A percentile compares a stretch with the other conserved stretches of the same genome.
Conservation (phyloP, 2,888 invertebrate species). For the Pristionchus maxplancki region DNA sequence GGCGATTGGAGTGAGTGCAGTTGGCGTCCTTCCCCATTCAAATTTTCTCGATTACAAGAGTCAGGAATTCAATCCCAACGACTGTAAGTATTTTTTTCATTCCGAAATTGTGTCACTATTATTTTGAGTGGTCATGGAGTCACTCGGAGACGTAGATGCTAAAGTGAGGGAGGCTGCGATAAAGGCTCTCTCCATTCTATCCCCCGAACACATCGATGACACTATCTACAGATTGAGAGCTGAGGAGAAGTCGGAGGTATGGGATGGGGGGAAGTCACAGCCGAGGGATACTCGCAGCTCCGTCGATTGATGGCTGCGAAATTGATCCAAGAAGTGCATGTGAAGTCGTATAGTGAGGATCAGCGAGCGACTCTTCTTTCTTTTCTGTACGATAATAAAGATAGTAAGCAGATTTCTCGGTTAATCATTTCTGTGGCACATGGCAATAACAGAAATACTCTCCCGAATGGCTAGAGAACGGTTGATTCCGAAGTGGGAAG, state of each 20-base stretch:
- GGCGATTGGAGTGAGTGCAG: conserved; percentile 13
- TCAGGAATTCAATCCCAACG: conserved; percentile 20
- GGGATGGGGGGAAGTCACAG: no score
- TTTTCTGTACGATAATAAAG: conserved; percentile 11
- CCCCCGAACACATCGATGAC: not conserved
- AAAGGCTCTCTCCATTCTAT: conserved; percentile 20
- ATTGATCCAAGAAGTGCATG: conserved; percentile 35
- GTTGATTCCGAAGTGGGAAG: conserved; percentile 32
- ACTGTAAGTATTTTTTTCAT: not conserved
- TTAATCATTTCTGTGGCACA: not conserved
- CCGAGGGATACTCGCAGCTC: not conserved
- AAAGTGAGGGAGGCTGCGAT: conserved; percentile 46
- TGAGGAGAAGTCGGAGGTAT: conserved; percentile 18
- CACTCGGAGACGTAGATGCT: conserved; percentile 35
- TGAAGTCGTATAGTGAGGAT: not conserved
- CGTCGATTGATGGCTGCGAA: conserved; percentile 44
- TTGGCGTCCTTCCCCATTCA: conserved; percentile 13
- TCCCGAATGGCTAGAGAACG: conserved; percentile 15
- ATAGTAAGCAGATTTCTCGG: not conserved
- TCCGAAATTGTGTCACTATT: not conserved
- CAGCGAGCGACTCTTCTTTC: conserved; percentile 23
- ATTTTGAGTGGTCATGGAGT: not conserved
- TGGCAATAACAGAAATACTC: not conserved
- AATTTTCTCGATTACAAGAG: not conserved
- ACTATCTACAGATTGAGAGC: not conserved